Evolutionary conservation across 2,113 vertebrate species (phyloP).

Genomic region (Gallinago media): DNA sequence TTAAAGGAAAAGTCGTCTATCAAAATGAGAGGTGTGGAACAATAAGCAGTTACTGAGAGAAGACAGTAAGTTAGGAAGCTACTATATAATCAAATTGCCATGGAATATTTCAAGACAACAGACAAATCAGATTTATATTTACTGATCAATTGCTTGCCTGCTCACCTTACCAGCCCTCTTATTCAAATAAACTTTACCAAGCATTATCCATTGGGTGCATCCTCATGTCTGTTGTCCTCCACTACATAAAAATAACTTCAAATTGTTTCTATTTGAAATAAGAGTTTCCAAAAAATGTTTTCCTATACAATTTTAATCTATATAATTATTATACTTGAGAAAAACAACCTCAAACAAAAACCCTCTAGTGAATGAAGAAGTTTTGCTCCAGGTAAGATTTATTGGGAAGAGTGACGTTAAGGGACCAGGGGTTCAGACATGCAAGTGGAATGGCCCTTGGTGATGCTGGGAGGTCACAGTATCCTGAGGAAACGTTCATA

Average conservation of each 20-base stretch:
- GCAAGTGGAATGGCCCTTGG: not conserved
- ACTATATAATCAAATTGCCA: not conserved
- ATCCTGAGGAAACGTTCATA: fast-evolving
- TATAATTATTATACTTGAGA: not conserved
- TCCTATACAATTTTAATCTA: not conserved
- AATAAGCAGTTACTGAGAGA: constrained; percentile 61
- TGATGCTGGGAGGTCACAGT: not conserved
- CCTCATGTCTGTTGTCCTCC: not conserved
- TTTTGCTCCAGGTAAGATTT: not conserved
- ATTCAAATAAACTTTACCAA: constrained; percentile 30
- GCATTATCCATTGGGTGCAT: not conserved
- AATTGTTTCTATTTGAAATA: not conserved
- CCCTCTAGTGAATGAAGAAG: not conserved
- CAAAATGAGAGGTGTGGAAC: constrained; percentile 78
- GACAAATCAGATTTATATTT: not conserved
- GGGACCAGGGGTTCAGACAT: not conserved
- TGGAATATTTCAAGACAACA: not conserved
- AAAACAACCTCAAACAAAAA: not conserved
- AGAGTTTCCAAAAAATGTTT: not conserved
- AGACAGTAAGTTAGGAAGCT: not conserved
- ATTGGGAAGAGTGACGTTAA: not conserved
- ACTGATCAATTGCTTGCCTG: not conserved
- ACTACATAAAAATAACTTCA: not conserved
- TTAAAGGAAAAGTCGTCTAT: constrained; percentile 87
- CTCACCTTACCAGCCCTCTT: not conserved